Evolutionary conservation across 2,113 vertebrate genomes (phyloP), one percentile per base, ranked within the genome.

Genomic region (Melospiza melodia): DNA sequence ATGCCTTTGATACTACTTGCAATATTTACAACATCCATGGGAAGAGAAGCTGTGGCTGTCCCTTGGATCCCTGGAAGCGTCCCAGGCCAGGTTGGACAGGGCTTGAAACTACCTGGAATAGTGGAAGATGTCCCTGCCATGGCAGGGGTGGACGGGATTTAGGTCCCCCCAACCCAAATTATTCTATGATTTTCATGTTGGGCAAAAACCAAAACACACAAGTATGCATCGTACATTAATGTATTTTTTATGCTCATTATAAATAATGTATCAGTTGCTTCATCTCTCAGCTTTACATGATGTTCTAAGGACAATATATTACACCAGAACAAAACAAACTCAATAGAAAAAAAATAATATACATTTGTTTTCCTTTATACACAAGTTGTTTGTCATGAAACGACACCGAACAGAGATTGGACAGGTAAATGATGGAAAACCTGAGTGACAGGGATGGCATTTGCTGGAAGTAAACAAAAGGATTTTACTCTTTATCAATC

Each of bases 291-390:
- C 61, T 92, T 93, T 89, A 95, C 89, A 76, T 30, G 37, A 75
- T 48, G 25, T 51, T 35, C 65, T 62, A 48, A 91, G 58, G 88
- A 88, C 71, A 63, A 63, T 87, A 95, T 73, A 76, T 92, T 94
- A 95, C 82, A 94, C 23, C 3, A 1, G 57, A 77, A 84, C 65
- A 93, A 90, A 94, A 95, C 63, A 80, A 95, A 96, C 44, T 46
- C 18, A 1, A n/a, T 65, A 94, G 76, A 91, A 97, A 94, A 94
- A 51, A 95, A 73, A 78, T 49, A 11, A 94, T 21, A 93, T 4
- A 97, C 76, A 81, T 21, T 86, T 89, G 44, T 88, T 93, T 48
- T 89, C 84, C 57, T 93, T 88, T 89, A 68, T 83, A 95, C 86
- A 95, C 46, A 95, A 95, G 35, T 62, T 1, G 1, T 54, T 72